Conservation (phyloP, 2,113 vertebrate species). For the Melanerpes aurifrons region DNA sequence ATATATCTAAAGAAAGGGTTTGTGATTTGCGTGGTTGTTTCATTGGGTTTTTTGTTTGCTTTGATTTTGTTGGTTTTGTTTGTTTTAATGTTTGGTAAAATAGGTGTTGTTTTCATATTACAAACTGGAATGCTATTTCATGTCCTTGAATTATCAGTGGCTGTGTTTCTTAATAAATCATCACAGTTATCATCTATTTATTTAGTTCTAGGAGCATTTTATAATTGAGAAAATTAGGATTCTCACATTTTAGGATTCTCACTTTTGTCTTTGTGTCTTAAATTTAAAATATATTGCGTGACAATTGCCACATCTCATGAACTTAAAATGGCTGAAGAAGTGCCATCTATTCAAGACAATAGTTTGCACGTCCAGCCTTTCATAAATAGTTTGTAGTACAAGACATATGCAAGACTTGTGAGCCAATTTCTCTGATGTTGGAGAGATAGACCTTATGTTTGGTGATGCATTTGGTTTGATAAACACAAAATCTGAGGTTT, state of each 20-base stretch:
- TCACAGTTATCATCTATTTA: slow-evolving; percentile 30
- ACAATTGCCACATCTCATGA: slow-evolving; percentile 23
- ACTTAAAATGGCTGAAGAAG: neutral
- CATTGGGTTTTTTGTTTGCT: neutral
- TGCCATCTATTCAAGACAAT: neutral
- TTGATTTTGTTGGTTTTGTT: too few relatives aligned
- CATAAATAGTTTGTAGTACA: neutral
- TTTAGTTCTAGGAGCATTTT: slow-evolving; percentile 15
- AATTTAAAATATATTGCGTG: slow-evolving; percentile 19
- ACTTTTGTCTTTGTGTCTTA: slow-evolving; percentile 41
- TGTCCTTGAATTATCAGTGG: neutral
- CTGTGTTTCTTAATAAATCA: slow-evolving; percentile 10
- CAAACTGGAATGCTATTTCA: neutral
- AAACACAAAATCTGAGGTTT: neutral
- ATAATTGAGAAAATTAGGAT: neutral
- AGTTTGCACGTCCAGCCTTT: neutral
- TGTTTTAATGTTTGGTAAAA: neutral
- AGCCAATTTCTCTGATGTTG: neutral
- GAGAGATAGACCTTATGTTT: neutral
- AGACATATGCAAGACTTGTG: neutral
- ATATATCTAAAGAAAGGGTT: neutral
- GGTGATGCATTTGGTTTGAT: neutral
- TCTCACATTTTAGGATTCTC: neutral
- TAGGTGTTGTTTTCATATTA: neutral
- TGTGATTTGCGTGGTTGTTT: too few relatives aligned